These are phyloP conservation scores for Brachyhypopomus occidentalis DNA, from an alignment of 2,113 vertebrate genomes.

Conservation along the genomic window DNA sequence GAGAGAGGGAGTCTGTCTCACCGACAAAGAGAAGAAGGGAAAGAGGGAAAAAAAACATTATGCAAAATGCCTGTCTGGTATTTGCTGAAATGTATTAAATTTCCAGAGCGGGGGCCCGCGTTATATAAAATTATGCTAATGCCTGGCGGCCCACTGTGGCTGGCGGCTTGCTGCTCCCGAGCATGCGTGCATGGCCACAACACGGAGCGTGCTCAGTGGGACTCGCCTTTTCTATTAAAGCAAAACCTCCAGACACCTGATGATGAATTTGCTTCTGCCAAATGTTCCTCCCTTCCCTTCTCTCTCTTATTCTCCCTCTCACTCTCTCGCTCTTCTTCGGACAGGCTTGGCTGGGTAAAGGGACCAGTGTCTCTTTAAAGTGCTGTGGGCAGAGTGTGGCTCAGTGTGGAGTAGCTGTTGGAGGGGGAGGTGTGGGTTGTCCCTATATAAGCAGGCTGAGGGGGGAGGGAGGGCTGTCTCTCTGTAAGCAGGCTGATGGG, in stretches of 20 bases:
- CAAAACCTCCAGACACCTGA: slow-evolving; percentile 99
- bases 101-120: slow-evolving; percentile 94
- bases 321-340: slow-evolving; percentile 60
- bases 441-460: no score
- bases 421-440: not conserved
- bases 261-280: slow-evolving; percentile 99
- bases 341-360: slow-evolving; percentile 79
- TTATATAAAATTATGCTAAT: slow-evolving; percentile 99
- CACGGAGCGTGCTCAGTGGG: slow-evolving; percentile 95
- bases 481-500: no score
- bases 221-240: slow-evolving; percentile 99
- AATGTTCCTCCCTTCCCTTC: slow-evolving; percentile 88
- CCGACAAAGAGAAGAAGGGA: slow-evolving; percentile 56
- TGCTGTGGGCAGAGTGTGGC: slow-evolving; percentile 93
- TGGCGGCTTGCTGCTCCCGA: slow-evolving; percentile 97
- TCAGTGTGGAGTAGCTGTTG: slow-evolving; percentile 77
- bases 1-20: slow-evolving; percentile 55
- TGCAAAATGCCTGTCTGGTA: slow-evolving; percentile 97
- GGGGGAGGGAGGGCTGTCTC: no score
- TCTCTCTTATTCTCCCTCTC: slow-evolving; percentile 78
- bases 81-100: slow-evolving; percentile 99
- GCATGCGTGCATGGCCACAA: slow-evolving; percentile 96
- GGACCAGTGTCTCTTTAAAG: slow-evolving; percentile 98
- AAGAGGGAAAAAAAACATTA: slow-evolving; percentile 79
- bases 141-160: slow-evolving; percentile 94